A percentile compares a stretch with the other conserved stretches of the same genome.
Conservation (phyloP, 1,140 invertebrate genomes). For the Neoseiulus cucumeris region DNA sequence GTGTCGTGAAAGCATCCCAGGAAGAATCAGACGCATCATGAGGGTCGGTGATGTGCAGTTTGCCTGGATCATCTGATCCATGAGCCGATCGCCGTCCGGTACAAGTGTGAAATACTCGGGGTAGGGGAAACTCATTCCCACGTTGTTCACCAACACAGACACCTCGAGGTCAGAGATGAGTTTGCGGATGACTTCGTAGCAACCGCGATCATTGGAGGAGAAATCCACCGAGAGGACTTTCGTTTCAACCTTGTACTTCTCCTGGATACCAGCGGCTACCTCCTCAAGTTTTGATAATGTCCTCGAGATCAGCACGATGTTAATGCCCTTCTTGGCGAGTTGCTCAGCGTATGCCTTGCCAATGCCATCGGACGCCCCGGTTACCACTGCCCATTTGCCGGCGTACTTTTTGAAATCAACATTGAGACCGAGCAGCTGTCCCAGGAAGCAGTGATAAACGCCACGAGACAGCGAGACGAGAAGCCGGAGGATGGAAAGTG, state of each 20-base stretch:
- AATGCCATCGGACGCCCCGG: conserved; percentile 74
- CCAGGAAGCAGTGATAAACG: conserved; percentile 25
- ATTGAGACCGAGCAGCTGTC: not conserved
- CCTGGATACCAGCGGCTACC: conserved; percentile 60
- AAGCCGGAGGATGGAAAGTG: not conserved
- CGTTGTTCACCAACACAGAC: conserved; percentile 58
- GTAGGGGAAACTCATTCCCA: conserved; percentile 69
- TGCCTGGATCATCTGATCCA: conserved; percentile 17
- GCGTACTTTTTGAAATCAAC: not conserved
- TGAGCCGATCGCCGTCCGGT: conserved; percentile 17
- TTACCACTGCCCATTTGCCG: conserved; percentile 41
- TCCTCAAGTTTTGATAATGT: conserved; percentile 54
- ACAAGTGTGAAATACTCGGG: conserved; percentile 32
- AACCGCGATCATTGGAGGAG: conserved; percentile 5
- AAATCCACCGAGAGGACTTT: conserved; percentile 3
- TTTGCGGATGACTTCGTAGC: not conserved
- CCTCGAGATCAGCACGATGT: conserved; percentile 71
- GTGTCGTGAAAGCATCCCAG: conserved; percentile 60
- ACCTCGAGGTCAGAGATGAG: not conserved
- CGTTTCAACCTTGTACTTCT: conserved; percentile 18
- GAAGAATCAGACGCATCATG: conserved; percentile 65
- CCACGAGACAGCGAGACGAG: not conserved
- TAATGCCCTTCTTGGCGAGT: conserved; percentile 58
- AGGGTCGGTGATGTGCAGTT: conserved; percentile 20
- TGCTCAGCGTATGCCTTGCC: conserved; percentile 67